Conservation (phyloP, 2,113 vertebrate species). For the Hyperopisus bebe region DNA sequence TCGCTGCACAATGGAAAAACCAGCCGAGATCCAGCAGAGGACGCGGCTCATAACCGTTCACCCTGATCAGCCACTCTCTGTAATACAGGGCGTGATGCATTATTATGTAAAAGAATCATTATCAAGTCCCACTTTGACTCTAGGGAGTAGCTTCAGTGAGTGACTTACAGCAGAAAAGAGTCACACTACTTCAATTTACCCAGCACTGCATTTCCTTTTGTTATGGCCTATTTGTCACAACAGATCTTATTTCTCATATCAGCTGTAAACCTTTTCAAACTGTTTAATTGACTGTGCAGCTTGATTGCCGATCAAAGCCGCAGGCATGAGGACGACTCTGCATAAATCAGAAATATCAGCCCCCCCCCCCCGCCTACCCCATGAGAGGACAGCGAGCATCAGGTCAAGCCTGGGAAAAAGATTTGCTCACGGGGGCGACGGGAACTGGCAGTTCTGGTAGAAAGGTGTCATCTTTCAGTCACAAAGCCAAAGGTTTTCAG, state of each 20-base stretch:
- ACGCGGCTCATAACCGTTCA: neutral
- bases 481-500: neutral
- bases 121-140: neutral
- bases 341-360: neutral
- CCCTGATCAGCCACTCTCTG: neutral
- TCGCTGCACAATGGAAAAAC: neutral
- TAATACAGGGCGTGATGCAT: neutral
- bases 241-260: slow-evolving; percentile 44
- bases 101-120: neutral
- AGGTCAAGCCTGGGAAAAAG: neutral
- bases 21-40: neutral
- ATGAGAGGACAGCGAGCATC: neutral
- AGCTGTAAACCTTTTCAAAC: slow-evolving; percentile 55
- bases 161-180: slow-evolving; percentile 24
- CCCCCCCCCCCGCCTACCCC: no score
- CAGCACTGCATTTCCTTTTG: slow-evolving; percentile 39
- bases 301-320: slow-evolving; percentile 47
- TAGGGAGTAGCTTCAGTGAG: slow-evolving; percentile 26
- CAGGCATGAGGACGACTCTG: slow-evolving; percentile 5
- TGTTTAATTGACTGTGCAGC: slow-evolving; percentile 41
- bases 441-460: neutral
- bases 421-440: neutral
- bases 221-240: slow-evolving; percentile 26
- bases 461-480: neutral
- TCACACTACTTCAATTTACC: slow-evolving; percentile 44